Evolutionary conservation across 2,797 vertebrate genomes (phyloP), one percentile per base, ranked within the genome.

Genomic region (Protonibea diacanthus): DNA sequence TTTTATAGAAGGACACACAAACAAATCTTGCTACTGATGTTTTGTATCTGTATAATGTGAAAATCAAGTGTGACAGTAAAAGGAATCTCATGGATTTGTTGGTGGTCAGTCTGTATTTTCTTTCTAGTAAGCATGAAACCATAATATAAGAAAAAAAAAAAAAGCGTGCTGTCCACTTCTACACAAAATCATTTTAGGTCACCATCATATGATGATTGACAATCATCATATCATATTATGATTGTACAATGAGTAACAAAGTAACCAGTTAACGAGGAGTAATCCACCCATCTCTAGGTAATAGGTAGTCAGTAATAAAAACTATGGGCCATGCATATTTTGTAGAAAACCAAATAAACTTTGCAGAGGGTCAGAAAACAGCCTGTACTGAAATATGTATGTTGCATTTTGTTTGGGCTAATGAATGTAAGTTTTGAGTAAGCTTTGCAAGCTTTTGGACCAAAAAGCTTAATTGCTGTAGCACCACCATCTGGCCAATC

Each of bases 401-500:
- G 23, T 11, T 17, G 5, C 11, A 14, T 25, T 45, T 60, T 38
- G 53, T 20, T 47, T 45, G 3, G 25, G 25, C 5, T 25, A 20
- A 38, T 17, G 5, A 15, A 20, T 49, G 29, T 23, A 48, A 48
- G 58, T 2, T 15, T 6, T 40, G 33, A 38, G 7, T 17, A 38
- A 13, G 3, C 23, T 51, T 6, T 21, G 11, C 6, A 49, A n/a
- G 15, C 14, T 2, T 27, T 10, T 53, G 47, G n/a, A 12, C 6
- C 17, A 18, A 18, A 53, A 56, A 4, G 33, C 6, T 42, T 14
- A 25, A 59, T 33, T 45, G 33, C 61, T 20, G 63, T 1, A 68
- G 64, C 69, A 56, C 69, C 69, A 23, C 68, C 63, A 56, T 80
- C 55, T 65, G 77, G 53, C 10, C 4, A 5, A 56, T 56, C 6